Evolutionary conservation across 2,113 vertebrate genomes (phyloP).

Genomic region (Callipepla californica): DNA sequence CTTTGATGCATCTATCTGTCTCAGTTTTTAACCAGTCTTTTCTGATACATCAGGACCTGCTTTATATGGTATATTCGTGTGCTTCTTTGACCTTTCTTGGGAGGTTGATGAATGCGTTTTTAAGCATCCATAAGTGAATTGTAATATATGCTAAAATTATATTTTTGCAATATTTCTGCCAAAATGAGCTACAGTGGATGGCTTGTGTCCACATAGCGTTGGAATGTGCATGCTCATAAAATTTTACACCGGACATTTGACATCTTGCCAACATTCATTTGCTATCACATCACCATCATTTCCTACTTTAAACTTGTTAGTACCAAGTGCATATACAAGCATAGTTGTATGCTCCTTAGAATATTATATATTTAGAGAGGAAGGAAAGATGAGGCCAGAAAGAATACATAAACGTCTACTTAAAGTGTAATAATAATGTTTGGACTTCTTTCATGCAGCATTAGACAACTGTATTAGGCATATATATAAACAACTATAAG

Average conservation of each 20-base stretch:
- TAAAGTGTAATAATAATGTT: not conserved
- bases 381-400: constrained; percentile 33
- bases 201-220: constrained; percentile 76
- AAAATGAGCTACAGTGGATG: constrained; percentile 74
- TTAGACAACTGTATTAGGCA: not conserved
- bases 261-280: constrained; percentile 84
- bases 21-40: not conserved
- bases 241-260: constrained; percentile 85
- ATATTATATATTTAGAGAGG: constrained; percentile 2
- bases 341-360: constrained; percentile 39
- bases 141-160: constrained; percentile 78
- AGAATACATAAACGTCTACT: not conserved
- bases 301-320: constrained; percentile 65
- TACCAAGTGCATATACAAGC: constrained; percentile 60
- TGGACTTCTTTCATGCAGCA: not conserved
- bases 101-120: constrained; percentile 75
- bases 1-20: not conserved
- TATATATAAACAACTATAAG: not conserved
- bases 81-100: constrained; percentile 73
- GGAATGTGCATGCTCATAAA: constrained; percentile 80
- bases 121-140: constrained; percentile 80
- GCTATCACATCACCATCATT: constrained; percentile 80
- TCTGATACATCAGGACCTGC: constrained; percentile 34
- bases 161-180: constrained; percentile 80
- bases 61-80: constrained; percentile 28